Base-by-base conservation (phyloP, 2,113 vertebrate species). In the Neotoma lepida region DNA sequence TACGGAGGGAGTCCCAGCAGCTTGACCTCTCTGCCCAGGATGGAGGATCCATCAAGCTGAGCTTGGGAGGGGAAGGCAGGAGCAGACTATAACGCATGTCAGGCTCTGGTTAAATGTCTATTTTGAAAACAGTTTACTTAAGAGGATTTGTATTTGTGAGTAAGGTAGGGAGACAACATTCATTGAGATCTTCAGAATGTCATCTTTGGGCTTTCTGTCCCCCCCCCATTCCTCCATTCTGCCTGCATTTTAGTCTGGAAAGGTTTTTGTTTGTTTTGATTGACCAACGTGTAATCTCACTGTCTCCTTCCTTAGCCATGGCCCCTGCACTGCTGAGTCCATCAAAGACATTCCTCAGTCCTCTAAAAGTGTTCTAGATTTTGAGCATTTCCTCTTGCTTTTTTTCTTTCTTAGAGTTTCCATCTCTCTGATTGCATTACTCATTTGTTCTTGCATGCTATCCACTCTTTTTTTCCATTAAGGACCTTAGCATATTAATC, bases 361-460 rank as follows among this genome's bases (percentile, higher is more conserved):
- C 33, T 46, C 30, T 56, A 35, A 63, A 70, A 70, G 56, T 68
- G 88, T 58, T 95, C 89, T 91, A 76, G 74, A 86, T 87, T 95
- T 70, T 58, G 63, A 80, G 4, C 22, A 81, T 85, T 94, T 94
- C 78, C 46, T 96, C 35, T 70, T 63, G 20, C 33, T 74, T 70
- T 77, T 54, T 78, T 87, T 49, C 2, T 12, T 22, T 82, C 70
- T 91, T 93, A 85, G 86, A 87, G 26, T 96, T 87, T 93, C 70
- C 88, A 88, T 85, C 74, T 58, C 46, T 93, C 64, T 94, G 86
- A 71, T 96, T 95, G 70, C 20, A 89, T 95, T 92, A 90, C 76
- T 88, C 82, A 95, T 91, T 95, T 94, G 86, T 88, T 94, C 78
- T 94, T 73, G 82, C 88, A 86, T 76, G 63, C 56, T 88, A 33